A percentile compares a stretch with the other conserved stretches of the same genome.
Evolutionary conservation across 2,888 invertebrate genomes (phyloP).

Genomic region (Strigamia maritima): DNA sequence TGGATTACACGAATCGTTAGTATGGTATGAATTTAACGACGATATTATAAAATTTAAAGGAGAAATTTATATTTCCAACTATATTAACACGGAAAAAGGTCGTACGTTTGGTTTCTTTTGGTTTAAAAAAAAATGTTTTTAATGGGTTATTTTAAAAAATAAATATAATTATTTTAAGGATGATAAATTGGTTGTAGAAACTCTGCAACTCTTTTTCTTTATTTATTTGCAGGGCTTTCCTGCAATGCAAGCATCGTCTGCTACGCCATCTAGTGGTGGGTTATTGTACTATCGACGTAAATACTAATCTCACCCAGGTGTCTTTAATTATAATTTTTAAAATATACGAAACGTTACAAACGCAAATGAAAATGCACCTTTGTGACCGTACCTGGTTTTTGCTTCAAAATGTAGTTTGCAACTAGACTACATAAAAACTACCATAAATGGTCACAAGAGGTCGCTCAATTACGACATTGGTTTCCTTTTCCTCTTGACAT

Average conservation of each 20-base stretch:
- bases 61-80: conserved; percentile 70
- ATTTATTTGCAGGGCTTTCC: no score
- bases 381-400: no score
- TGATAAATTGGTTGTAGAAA: conserved; percentile 73
- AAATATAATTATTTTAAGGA: conserved; percentile 52
- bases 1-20: conserved; percentile 76
- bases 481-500: conserved; percentile 11
- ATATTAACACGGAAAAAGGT: conserved; percentile 75
- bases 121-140: no score
- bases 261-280: no score
- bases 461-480: not conserved
- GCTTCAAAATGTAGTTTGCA: no score
- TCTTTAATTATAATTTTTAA: no score
- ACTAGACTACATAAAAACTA: not conserved
- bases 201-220: no score
- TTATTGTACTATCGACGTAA: no score
- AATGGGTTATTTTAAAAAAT: conserved; percentile 35
- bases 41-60: conserved; percentile 62
- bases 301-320: no score
- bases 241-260: no score
- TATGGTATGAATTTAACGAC: conserved; percentile 63
- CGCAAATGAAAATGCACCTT: no score
- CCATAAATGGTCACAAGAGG: conserved; percentile 34
- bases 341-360: no score
- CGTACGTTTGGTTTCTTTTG: conserved; percentile 59